Percentiles rank a stretch among this genome's conserved stretches.
Conservation (phyloP, 2,797 vertebrate species). For the Chromis chromis region DNA sequence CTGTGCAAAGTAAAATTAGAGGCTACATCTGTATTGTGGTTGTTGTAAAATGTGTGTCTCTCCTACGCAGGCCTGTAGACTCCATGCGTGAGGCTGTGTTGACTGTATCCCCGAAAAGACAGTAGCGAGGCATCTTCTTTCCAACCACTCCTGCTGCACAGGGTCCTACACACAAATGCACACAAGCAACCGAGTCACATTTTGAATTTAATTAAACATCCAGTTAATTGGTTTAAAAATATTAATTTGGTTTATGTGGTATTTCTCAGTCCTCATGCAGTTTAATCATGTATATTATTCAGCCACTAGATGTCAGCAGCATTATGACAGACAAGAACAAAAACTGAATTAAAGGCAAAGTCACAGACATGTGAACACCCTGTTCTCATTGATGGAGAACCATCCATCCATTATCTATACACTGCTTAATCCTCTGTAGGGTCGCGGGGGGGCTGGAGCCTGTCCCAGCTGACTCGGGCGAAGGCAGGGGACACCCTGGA, state of each 20-base stretch:
- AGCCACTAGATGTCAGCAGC: conserved; percentile 25
- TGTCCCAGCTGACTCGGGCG: no score
- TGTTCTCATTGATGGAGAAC: no score
- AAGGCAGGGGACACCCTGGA: no score
- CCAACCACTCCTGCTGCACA: conserved; percentile 96
- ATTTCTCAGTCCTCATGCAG: background rate
- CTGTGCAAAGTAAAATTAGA: background rate
- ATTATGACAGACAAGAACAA: background rate
- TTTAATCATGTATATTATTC: background rate
- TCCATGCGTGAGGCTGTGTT: conserved; percentile 97
- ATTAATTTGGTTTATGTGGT: no score
- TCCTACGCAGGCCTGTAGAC: conserved; percentile 95
- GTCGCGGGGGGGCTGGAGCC: background rate
- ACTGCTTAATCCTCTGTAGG: no score
- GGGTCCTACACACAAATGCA: conserved; percentile 84
- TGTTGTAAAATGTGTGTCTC: conserved; percentile 8
- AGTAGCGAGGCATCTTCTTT: conserved; percentile 98
- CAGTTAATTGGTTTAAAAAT: no score
- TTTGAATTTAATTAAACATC: no score
- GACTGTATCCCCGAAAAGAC: conserved; percentile 95
- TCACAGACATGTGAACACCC: background rate
- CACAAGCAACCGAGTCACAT: background rate
- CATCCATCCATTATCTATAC: no score
- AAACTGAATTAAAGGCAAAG: background rate
- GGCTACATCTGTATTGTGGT: background rate